These are phyloP conservation scores for Ovis canadensis DNA, from an alignment of 2,113 vertebrate genomes.

Conservation along the genomic window DNA sequence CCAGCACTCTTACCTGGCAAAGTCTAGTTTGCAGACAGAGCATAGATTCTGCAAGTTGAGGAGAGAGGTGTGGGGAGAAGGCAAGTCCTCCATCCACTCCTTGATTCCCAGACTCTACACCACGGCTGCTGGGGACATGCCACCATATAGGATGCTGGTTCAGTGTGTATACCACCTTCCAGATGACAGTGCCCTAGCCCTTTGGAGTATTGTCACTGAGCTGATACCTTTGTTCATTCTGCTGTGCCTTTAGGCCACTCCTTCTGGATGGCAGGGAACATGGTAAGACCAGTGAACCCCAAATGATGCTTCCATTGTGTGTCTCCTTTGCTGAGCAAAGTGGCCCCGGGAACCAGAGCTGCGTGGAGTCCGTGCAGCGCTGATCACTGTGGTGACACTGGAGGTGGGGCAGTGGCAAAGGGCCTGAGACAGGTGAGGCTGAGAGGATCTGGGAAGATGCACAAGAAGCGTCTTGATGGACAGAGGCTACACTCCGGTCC, in stretches of 20 bases:
- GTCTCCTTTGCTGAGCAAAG: background rate
- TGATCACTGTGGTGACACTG: background rate
- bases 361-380: accelerated
- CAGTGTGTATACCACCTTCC: background rate
- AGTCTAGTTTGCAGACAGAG: background rate
- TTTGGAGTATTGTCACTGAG: background rate
- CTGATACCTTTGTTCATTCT: background rate
- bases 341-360: background rate
- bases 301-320: no score
- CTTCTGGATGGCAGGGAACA: background rate
- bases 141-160: background rate
- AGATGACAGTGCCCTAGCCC: background rate
- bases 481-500: background rate
- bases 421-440: background rate
- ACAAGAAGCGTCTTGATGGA: background rate
- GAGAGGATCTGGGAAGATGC: background rate
- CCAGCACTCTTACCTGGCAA: background rate
- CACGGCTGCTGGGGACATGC: background rate
- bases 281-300: background rate
- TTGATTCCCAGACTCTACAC: background rate
- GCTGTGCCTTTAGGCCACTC: background rate
- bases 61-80: background rate
- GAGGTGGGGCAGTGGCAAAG: background rate
- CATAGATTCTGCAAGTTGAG: background rate
- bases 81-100: background rate